Conservation (phyloP, 2,797 vertebrate genomes). For the Acridotheres tristis region DNA sequence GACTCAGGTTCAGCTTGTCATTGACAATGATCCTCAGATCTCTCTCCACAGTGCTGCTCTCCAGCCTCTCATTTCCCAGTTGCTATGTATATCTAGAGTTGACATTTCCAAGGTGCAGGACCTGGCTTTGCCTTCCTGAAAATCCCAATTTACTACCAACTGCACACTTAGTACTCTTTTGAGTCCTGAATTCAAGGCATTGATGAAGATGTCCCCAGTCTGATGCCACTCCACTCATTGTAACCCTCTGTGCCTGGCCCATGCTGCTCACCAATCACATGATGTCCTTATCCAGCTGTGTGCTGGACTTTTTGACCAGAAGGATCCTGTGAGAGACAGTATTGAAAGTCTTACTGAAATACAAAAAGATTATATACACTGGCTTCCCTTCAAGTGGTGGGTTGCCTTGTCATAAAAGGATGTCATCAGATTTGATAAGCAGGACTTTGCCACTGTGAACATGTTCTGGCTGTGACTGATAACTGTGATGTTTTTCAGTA, state of each 20-base stretch:
- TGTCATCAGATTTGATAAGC: not conserved
- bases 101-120: not conserved
- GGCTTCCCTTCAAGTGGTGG: not conserved
- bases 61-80: not conserved
- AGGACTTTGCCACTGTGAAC: not conserved
- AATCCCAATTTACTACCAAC: not conserved
- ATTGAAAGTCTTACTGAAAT: not conserved
- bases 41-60: not conserved
- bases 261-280: accelerated
- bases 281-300: not conserved
- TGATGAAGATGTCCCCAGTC: not conserved
- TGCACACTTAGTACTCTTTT: not conserved
- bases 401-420: not conserved
- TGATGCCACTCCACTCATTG: not conserved
- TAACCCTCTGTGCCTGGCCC: not conserved
- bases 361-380: not conserved
- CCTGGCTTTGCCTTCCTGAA: not conserved
- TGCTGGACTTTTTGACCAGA: not conserved
- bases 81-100: not conserved
- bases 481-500: not conserved
- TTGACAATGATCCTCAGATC: accelerated
- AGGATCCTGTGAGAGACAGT: not conserved
- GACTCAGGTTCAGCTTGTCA: not conserved
- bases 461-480: not conserved
- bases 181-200: not conserved